Percentiles rank a stretch among this genome's conserved stretches.
Evolutionary conservation across 2,888 invertebrate genomes (phyloP).

Genomic region (Diaphora mendica): DNA sequence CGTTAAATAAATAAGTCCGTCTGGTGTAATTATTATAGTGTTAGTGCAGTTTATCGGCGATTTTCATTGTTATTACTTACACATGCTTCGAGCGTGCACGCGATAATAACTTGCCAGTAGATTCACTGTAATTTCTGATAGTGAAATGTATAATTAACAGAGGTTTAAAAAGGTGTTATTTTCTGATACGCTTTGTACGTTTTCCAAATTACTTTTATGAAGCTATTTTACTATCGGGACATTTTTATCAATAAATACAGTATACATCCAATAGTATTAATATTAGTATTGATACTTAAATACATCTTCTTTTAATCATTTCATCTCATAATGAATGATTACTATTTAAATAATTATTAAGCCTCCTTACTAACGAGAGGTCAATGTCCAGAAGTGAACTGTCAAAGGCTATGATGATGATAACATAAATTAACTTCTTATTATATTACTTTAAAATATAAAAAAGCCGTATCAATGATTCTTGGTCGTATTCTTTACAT

Average conservation of each 20-base stretch:
- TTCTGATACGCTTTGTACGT: constrained; percentile 23
- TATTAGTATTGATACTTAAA: background rate
- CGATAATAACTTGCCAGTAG: constrained; percentile 58
- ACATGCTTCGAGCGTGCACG: constrained; percentile 56
- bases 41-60: constrained; percentile 59
- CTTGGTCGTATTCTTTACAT: background rate
- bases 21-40: constrained; percentile 67
- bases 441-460: no score
- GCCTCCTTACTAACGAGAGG: no score
- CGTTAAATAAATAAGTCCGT: constrained; percentile 67
- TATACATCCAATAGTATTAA: background rate
- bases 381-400: no score
- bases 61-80: constrained; percentile 66
- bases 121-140: constrained; percentile 55
- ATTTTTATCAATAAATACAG: constrained; percentile 17
- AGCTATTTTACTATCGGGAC: constrained; percentile 12
- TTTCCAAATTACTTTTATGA: constrained; percentile 26
- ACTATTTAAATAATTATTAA: background rate
- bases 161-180: constrained; percentile 47
- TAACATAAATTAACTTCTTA: no score
- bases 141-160: constrained; percentile 50
- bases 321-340: background rate
- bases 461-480: no score
- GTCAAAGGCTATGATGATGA: no score
- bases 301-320: background rate